Base-by-base conservation (phyloP, 2,888 invertebrate genomes). In the Automeris io region DNA sequence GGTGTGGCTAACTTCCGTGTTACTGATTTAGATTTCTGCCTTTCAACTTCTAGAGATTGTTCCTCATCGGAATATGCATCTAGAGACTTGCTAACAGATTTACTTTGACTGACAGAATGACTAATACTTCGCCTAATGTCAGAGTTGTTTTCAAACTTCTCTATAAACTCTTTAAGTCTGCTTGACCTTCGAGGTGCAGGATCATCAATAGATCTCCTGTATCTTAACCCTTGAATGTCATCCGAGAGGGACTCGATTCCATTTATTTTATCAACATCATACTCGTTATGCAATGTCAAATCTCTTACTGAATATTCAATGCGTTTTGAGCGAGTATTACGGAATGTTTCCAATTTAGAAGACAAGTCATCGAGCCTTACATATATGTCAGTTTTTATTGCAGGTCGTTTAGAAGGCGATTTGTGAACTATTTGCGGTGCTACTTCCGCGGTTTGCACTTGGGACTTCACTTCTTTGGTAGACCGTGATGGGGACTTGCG, bases 1-100 rank as follows among this genome's bases (percentile, higher is more conserved):
- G 87, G 87, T 31, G 87, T 87, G 1, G 83, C 75, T 25, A 87
- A 53, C 46, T 78, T 81, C 39, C 87, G 71, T 2, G 71, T 70
- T 1, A 69, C 56, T 1, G 78, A 70, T 39, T 59, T 68, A 1
- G 72, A 70, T 45, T 68, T 75, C 18, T 61, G 57, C 36, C 53
- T 67, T 2, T 37, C 39, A 9, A 57, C 40, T 6, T 75, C 71
- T 7, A 70, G 74, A 35, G 75, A 74, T 43, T 71, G 58, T 13
- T 86, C 85, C 18, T 76, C 82, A 58, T 85, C 86, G 1, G 83
- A 83, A 49, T 63, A 74, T 18, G 69, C 61, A 18, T 70, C 82
- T 39, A 80, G 48, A 1, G 82, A 82, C 43, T 80, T 70, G 48
- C 82, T 82, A 12, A 70, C 51, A 5, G 79, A 80, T 46, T 78